These are phyloP conservation scores for Zhengitettix transpicula DNA, from an alignment of 2,888 invertebrate species.

Conservation along the genomic window DNA sequence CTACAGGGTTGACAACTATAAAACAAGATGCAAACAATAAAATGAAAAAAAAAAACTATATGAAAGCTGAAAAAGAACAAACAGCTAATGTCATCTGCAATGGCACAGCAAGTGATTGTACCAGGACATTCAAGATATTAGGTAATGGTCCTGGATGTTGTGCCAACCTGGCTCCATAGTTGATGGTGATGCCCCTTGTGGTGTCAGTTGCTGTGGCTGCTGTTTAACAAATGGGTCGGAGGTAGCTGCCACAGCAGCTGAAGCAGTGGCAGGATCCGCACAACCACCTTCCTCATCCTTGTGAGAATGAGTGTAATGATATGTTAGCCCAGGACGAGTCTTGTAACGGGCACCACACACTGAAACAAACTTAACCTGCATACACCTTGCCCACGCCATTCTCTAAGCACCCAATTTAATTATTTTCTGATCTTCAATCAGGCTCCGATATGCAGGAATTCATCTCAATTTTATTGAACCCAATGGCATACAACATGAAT, in stretches of 20 bases:
- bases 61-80: not conserved
- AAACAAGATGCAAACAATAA: not conserved
- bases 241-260: not conserved
- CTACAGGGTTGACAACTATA: no score
- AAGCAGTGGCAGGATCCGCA: slow-evolving; percentile 11
- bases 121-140: slow-evolving; percentile 25
- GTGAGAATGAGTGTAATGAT: slow-evolving; percentile 90
- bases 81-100: not conserved
- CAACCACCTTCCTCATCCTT: slow-evolving; percentile 23
- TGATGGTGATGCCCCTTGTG: not conserved
- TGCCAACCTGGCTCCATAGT: slow-evolving; percentile 29
- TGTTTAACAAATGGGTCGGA: not conserved
- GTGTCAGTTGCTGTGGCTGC: not conserved
- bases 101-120: slow-evolving; percentile 14
- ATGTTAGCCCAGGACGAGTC: slow-evolving; percentile 86
- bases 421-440: no score
- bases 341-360: slow-evolving; percentile 94
- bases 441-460: no score
- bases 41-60: not conserved
- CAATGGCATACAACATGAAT: no score
- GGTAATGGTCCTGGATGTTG: slow-evolving; percentile 37
- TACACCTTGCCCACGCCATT: no score
- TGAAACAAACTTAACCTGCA: slow-evolving; percentile 31
- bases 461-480: no score
- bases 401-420: no score